These are phyloP conservation scores for Ylistrum balloti DNA, from an alignment of 1,140 invertebrate species.

Conservation along the genomic window DNA sequence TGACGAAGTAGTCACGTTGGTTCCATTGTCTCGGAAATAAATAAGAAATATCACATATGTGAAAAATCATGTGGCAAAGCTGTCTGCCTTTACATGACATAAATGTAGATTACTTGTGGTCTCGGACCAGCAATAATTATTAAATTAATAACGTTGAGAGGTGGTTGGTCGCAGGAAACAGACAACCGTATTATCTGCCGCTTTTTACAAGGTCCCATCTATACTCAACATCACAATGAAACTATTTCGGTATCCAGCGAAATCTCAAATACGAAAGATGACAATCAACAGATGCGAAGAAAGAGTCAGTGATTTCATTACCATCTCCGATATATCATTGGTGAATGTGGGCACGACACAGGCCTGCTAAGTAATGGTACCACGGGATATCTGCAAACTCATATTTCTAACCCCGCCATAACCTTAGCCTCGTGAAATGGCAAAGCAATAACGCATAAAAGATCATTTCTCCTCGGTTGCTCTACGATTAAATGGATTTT, in stretches of 20 bases:
- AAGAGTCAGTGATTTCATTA: conserved; percentile 39
- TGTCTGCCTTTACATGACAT: neutral
- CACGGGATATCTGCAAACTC: neutral
- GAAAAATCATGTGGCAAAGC: conserved; percentile 13
- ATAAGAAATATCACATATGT: conserved; percentile 36
- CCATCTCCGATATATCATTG: conserved; percentile 12
- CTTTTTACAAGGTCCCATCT: neutral
- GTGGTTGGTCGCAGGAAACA: neutral
- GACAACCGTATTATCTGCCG: conserved; percentile 1
- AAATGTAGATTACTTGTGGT: conserved; percentile 39
- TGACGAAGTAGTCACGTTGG: conserved; percentile 2
- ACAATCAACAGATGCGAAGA: conserved; percentile 38
- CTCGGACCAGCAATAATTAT: conserved; percentile 38
- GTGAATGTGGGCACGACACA: neutral
- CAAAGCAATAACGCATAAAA: neutral
- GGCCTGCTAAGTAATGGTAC: neutral
- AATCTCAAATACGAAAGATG: conserved; percentile 39
- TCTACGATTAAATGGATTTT: conserved; percentile 16
- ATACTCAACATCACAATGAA: neutral
- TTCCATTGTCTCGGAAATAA: conserved; percentile 26
- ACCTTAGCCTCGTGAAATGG: neutral
- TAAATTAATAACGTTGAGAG: neutral
- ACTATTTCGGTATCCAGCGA: conserved; percentile 4
- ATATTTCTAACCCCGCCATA: conserved; percentile 38
- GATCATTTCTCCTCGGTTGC: neutral